phyloP scores from a whole-genome alignment of 2,797 vertebrate species.

The Clarias laeviceps region DNA sequence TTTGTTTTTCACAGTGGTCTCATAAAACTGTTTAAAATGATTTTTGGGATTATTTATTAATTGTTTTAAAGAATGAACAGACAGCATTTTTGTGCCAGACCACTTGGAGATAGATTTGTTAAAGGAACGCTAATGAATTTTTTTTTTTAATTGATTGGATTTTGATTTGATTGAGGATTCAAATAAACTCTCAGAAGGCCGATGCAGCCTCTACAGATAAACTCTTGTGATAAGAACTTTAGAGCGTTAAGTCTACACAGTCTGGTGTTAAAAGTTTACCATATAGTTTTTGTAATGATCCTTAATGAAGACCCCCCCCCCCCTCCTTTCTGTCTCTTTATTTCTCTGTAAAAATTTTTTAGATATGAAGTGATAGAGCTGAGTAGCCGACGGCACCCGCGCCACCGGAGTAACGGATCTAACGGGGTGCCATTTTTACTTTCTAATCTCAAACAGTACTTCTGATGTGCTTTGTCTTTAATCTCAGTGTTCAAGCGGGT shows the following conservation, averaged over 20 bases:
- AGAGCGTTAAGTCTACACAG: background rate
- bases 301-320: background rate
- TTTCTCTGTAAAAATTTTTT: conserved; percentile 32
- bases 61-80: background rate
- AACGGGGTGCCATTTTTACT: conserved; percentile 11
- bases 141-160: background rate
- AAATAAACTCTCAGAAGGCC: background rate
- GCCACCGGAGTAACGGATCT: conserved; percentile 20
- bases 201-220: background rate
- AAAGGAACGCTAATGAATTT: background rate
- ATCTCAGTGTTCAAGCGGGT: conserved; percentile 38
- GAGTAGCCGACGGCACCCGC: background rate
- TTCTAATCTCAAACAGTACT: conserved; percentile 42
- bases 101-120: background rate
- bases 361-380: conserved; percentile 1
- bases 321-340: conserved; percentile 56
- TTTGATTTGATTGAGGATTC: background rate
- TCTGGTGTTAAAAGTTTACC: background rate
- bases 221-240: background rate
- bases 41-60: background rate
- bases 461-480: conserved; percentile 45
- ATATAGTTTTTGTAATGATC: conserved; percentile 9
- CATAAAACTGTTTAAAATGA: background rate
- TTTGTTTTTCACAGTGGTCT: background rate
- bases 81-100: background rate